Evolutionary conservation across 2,888 invertebrate genomes (phyloP).

Genomic region (Dromius quadrimaculatus): DNA sequence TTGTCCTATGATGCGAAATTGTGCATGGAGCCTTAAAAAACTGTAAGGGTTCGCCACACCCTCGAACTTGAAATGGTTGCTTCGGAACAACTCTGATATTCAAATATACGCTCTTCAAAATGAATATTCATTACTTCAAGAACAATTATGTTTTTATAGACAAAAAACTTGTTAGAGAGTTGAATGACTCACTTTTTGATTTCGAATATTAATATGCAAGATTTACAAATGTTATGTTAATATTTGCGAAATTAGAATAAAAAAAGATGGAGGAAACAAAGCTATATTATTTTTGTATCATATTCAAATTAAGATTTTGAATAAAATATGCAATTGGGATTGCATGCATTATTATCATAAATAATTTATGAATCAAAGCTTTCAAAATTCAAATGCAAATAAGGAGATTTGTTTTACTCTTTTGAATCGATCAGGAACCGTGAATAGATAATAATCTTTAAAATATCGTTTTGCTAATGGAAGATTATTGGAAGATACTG

Average conservation of each 20-base stretch:
- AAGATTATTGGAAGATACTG: constrained; percentile 23
- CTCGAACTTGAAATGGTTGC: no score
- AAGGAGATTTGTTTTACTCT: constrained; percentile 12
- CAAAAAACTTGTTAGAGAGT: constrained; percentile 36
- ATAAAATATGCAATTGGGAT: constrained; percentile 45
- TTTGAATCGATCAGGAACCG: constrained; percentile 8
- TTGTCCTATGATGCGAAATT: no score
- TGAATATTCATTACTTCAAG: no score
- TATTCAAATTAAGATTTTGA: constrained; percentile 38
- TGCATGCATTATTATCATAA: constrained; percentile 39
- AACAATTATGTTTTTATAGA: no score
- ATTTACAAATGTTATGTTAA: constrained; percentile 20
- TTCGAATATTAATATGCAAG: constrained; percentile 35
- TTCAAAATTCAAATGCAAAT: constrained; percentile 38
- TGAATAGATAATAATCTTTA: constrained; percentile 36
- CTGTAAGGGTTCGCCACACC: no score
- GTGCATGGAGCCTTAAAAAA: no score
- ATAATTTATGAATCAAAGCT: constrained; percentile 42
- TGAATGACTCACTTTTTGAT: constrained; percentile 28
- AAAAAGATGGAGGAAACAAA: constrained; percentile 27
- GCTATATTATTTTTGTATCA: constrained; percentile 42
- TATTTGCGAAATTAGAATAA: constrained; percentile 18
- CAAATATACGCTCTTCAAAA: no score
- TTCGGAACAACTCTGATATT: no score
- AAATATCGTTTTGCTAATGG: constrained; percentile 28